Base-by-base conservation (phyloP, 2,113 vertebrate species). In the Onychostoma macrolepis region DNA sequence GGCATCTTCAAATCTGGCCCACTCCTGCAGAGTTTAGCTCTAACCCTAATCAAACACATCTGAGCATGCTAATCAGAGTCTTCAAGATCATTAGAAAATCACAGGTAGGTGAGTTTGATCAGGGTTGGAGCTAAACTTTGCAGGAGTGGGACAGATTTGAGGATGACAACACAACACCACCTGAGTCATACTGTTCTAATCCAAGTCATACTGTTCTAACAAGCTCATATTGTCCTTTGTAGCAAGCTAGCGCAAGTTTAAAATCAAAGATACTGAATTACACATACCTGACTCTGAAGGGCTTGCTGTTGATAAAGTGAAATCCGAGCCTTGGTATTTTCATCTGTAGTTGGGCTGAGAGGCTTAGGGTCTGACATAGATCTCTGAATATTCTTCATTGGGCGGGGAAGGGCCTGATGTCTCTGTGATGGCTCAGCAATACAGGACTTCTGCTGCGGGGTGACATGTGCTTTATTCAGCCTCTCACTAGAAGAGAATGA, bases 331-430 rank as follows among this genome's bases (percentile, higher is more conserved):
- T 97, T 98, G 88, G 96, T 89, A 7, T 97, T 95, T 78, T 99
- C 98, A 80, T 99, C 98, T 1, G 96, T 96, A 0, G 97, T 99
- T 78, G 98, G 98, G 92, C 98, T 99, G 90, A 99, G 96, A 88
- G 98, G 94, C 88, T 99, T 99, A 89, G 98, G 98, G 91, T 99
- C 98, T 0, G 98, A 99, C 94, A 99, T 95, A 78, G 98, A 99
- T 88, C 98, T 96, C 87, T 99, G 98, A 92, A 98, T 95, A 94
- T 94, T 98, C 96, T 98, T 99, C 92, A 99, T 97, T 90, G 98
- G 98, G 76, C 97, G 96, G 1, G 98, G 98, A 90, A 99, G 89
- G 0, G 96, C 97, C 86, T 97, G 98, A 91, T 98, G 97, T 92
- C 96, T 95, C 88, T 97, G 97, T 43, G 94, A 92, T 0, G 96